Percentiles rank a stretch among this genome's conserved stretches.
phyloP scores from a whole-genome alignment of 1,140 invertebrate genomes.

The Patella vulgata region DNA sequence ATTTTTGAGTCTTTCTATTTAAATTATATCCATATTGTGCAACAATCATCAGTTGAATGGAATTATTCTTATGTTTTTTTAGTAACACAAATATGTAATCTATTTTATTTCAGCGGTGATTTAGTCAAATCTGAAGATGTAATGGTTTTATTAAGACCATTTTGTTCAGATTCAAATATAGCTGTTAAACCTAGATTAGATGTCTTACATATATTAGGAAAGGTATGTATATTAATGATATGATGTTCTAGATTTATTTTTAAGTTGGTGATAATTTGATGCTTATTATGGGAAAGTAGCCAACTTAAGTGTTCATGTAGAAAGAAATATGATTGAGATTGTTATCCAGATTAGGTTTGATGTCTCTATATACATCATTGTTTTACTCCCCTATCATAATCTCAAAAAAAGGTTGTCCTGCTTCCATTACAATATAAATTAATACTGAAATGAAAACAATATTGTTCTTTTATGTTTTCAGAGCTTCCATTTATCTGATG shows the following conservation, averaged over 20 bases:
- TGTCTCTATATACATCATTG: too few species aligned
- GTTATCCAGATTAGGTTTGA: slow-evolving; percentile 5
- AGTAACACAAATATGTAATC: too few species aligned
- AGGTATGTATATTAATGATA: slow-evolving; percentile 37
- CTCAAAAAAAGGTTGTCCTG: too few species aligned
- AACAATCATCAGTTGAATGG: too few species aligned
- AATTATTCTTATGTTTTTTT: too few species aligned
- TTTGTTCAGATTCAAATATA: slow-evolving; percentile 51
- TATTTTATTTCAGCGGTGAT: slow-evolving; percentile 41
- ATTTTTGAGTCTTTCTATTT: too few species aligned
- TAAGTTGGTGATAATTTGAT: not conserved
- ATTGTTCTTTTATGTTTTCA: slow-evolving; percentile 30
- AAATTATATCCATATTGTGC: too few species aligned
- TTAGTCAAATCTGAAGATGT: slow-evolving; percentile 47
- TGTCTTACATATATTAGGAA: slow-evolving; percentile 53
- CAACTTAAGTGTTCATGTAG: too few species aligned
- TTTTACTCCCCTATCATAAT: too few species aligned
- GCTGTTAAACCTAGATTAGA: slow-evolving; percentile 49
- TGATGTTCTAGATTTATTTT: not conserved
- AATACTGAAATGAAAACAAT: too few species aligned
- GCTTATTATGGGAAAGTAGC: too few species aligned
- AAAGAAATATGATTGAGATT: not conserved
- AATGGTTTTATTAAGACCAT: slow-evolving; percentile 47
- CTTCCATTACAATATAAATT: too few species aligned
- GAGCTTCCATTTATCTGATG: slow-evolving; percentile 49